phyloP scores from a whole-genome alignment of 2,113 vertebrate genomes.

The Echinops telfairi region DNA sequence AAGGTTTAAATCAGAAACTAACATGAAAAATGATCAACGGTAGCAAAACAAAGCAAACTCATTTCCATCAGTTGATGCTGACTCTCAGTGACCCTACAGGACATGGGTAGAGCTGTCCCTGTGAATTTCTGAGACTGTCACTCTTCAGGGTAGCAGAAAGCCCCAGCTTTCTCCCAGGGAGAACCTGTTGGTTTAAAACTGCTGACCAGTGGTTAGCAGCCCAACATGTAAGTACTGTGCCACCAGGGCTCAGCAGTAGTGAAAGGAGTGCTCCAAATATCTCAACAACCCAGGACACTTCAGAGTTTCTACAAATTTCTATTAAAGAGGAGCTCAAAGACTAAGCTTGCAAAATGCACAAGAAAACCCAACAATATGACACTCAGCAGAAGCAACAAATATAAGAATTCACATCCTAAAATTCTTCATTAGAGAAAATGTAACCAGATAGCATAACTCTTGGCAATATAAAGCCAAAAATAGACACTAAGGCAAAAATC shows the following conservation, averaged over 20 bases:
- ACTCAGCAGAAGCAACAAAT: background rate
- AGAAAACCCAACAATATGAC: background rate
- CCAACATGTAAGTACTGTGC: no score
- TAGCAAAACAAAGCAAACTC: background rate
- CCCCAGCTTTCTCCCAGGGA: no score
- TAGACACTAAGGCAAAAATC: background rate
- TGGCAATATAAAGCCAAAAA: background rate
- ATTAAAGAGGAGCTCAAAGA: background rate
- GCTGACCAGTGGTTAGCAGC: no score
- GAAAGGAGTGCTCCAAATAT: background rate
- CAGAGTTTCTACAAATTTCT: background rate
- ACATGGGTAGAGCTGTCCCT: no score
- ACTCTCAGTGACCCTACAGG: no score
- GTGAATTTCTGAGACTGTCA: no score
- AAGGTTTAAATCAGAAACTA: background rate
- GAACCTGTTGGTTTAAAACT: no score
- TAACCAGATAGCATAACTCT: background rate
- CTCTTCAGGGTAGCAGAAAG: no score
- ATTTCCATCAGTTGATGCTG: no score
- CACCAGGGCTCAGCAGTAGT: no score
- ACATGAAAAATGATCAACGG: background rate
- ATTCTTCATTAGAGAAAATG: background rate
- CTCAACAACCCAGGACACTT: background rate
- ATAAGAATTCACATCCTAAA: background rate
- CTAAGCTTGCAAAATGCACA: background rate